Base-by-base conservation (phyloP, 2,888 invertebrate species). In the Prosopocoilus inquinatus region DNA sequence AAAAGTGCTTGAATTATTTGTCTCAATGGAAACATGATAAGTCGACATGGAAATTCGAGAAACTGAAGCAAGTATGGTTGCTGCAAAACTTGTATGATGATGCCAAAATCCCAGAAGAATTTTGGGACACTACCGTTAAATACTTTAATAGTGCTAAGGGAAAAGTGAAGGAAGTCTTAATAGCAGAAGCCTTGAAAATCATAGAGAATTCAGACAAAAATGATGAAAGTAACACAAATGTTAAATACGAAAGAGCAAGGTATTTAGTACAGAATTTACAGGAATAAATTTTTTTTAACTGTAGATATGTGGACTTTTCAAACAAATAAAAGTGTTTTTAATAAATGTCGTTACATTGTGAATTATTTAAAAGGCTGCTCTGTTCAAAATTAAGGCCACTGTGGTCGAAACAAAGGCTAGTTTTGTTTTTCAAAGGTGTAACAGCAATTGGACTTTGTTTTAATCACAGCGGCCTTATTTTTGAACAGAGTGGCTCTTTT, bases 11-110 rank as follows among this genome's bases (percentile, higher is more conserved):
- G 12, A 84, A 80, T 67, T 90, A 90, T 70, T 71, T 90, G 48
- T 84, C 84, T 1, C 82, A 86, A 67, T 91, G 91, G 91, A 87
- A 89, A 72, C 80, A 88, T 69, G 80, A 83, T 57, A 81, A 77
- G 61, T 76, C 75, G 43, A 83, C 87, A 65, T 91, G 91, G 91
- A 91, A 90, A 73, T 91, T 91, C 71, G 88, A 88, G 75, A 91
- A 91, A 74, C 75, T 86, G 1, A 84, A 84, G 57, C 91, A 91
- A 77, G 82, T 86, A n/a, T 90, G 89, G 83, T 77, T 91, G 47
- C 84, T 84, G 63, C 85, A 87, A 61, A 82, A 88, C 66, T 82
- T 89, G 65, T 84, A 89, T 62, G 83, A 87, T 56, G 75, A 80
- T 9, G 70, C 74, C 2, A 80, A 83, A 61, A 72, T 90, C 5